phyloP scores from a whole-genome alignment of 2,797 vertebrate genomes.

The Simalia tracyae region DNA sequence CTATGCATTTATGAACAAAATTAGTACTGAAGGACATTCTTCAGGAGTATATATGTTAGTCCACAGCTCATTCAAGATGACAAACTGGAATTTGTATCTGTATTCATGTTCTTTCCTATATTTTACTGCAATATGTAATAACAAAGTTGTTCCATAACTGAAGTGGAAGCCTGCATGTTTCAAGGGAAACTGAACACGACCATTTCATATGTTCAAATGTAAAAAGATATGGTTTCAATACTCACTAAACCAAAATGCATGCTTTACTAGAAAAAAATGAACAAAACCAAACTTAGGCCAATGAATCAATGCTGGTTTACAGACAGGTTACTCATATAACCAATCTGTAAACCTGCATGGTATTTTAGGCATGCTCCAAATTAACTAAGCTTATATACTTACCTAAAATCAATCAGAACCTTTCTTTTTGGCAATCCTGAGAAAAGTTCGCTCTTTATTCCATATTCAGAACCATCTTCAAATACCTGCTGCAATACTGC shows the following conservation, averaged over 20 bases:
- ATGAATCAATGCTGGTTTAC: background rate
- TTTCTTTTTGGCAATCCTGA: slow-evolving; percentile 73
- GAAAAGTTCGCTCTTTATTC: slow-evolving; percentile 87
- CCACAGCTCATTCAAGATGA: background rate
- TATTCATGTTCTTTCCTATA: background rate
- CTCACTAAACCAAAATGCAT: background rate
- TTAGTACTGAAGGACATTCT: background rate
- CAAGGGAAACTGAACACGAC: background rate
- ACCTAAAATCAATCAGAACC: slow-evolving; percentile 92
- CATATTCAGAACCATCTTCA: slow-evolving; percentile 77
- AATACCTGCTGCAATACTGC: slow-evolving; percentile 82
- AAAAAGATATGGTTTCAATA: background rate
- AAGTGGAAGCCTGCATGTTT: rapidly evolving
- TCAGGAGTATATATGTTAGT: background rate
- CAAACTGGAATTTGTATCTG: background rate
- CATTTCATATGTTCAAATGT: background rate
- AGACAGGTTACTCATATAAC: background rate
- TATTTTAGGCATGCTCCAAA: background rate
- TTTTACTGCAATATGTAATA: background rate
- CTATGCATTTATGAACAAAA: background rate
- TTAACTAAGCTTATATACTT: slow-evolving; percentile 1
- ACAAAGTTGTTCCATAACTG: background rate
- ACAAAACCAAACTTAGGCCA: background rate
- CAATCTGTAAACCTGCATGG: background rate
- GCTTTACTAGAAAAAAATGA: background rate